Conservation (phyloP, 2,888 invertebrate genomes). For the Amitus sp. region DNA sequence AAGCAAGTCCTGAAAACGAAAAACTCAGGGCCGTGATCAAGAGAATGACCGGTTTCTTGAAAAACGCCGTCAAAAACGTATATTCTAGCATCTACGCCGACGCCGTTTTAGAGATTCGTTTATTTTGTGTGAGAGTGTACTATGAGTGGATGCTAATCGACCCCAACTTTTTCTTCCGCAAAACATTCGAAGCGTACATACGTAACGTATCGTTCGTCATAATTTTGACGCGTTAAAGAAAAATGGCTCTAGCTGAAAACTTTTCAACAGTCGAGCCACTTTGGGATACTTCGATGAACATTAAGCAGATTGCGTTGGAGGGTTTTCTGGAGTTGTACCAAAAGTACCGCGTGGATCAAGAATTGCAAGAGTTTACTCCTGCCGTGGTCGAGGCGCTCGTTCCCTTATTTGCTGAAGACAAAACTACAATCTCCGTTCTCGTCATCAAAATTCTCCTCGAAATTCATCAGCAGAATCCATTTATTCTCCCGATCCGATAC, state of each 20-base stretch:
- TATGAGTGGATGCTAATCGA: neutral
- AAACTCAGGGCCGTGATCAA: neutral
- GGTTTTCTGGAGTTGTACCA: neutral
- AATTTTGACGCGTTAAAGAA: too few species aligned
- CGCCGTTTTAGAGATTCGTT: neutral
- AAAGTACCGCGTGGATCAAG: neutral
- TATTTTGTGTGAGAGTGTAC: neutral
- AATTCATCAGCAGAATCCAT: neutral
- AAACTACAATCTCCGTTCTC: neutral
- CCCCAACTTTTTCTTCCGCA: neutral
- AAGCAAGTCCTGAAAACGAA: neutral
- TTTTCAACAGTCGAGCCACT: conserved; percentile 3
- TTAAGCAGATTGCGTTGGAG: neutral
- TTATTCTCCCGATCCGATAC: neutral
- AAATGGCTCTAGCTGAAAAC: too few species aligned
- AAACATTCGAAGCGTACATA: neutral
- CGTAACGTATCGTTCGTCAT: neutral
- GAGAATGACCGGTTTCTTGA: neutral
- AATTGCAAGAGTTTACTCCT: neutral
- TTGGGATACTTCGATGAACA: neutral
- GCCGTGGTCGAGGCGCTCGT: neutral
- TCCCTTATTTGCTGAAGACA: neutral
- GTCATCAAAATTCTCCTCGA: neutral
- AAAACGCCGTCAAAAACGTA: neutral
- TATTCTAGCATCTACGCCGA: neutral